Base-by-base conservation (phyloP, 2,797 vertebrate genomes). In the Champsocephalus esox region DNA sequence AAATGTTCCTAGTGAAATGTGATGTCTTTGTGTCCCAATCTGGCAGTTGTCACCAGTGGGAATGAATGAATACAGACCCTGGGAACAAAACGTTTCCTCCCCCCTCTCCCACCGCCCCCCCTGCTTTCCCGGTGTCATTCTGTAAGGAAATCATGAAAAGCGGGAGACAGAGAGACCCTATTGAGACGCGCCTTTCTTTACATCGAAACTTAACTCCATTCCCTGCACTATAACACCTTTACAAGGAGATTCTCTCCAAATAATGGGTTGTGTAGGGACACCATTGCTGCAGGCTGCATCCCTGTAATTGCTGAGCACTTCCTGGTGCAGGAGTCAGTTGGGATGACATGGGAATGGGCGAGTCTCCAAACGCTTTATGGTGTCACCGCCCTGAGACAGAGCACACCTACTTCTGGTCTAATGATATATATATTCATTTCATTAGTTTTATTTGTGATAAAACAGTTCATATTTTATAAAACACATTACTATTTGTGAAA, bases 181-280 rank as follows among this genome's bases (percentile, higher is more conserved):
- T 83, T 86, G 85, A 90, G 76, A 73, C 72, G 0, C 67, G 70
- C 52, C 83, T 90, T 92, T 90, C 84, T 93, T 86, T 85, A 79
- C 86, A 83, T 79, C 45, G 90, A 91, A 90, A 93, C 83, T 91
- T 83, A 92, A 94, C 88, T 90, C 93, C 85, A 66, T 87, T 66
- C 80, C 88, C 78, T 86, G 84, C 87, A 77, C 73, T 72, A 75
- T 81, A 87, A 92, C 88, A 88, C 87, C 81, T 87, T 86, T 85
- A 90, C 86, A 89, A 88, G 84, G 87, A 90, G 91, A 88, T 90
- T 89, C 91, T 83, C 66, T 80, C 66, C 63, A 86, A 90, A 93
- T 92, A 92, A 91, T 92, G 66, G 92, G 90, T 90, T 92, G 88
- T 90, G 91, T 67, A 75, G 84, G 78, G 89, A 92, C 90, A 91